Evolutionary conservation across 2,797 vertebrate genomes (phyloP), one percentile per base, ranked within the genome.

Genomic region (Parotocinclus haroldoi): DNA sequence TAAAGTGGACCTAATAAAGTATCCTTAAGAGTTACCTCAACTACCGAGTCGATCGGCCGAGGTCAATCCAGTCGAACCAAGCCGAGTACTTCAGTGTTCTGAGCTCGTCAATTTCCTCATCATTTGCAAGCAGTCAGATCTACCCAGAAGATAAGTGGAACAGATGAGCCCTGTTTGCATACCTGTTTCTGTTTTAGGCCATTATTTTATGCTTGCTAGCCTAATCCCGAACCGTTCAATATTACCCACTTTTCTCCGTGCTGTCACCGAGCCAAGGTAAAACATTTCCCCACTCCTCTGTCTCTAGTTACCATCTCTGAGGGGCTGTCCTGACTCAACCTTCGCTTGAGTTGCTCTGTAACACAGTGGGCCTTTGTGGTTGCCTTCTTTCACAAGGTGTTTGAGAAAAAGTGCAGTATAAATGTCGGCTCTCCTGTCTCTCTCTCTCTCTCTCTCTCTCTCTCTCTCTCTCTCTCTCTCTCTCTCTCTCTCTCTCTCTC

Each of bases 291-390:
- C 80, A 82, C 83, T 79, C 49, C 55, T 51, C 17, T 56, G 36
- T 57, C 44, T 66, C 14, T 73, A 14, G 45, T 1, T 13, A n/a
- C 63, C 64, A 63, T 73, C 82, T 86, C 84, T 78, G n/a, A 79
- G 83, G 81, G 84, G 81, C 77, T 81, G 82, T 86, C 88, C 86
- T 85, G 82, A 84, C 81, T 77, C 67, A 78, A 86, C 80, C 81
- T 82, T 52, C 72, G 69, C 75, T 80, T 2, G 73, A 80, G 85
- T 80, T 78, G 70, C 76, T 83, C 79, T 66, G 53, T 8, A 84
- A 80, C 81, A 85, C 84, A 88, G 83, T 83, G 80, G 58, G 75
- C 81, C 83, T 86, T 86, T 87, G 85, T 88, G 84, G 85, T 82
- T 73, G 77, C 52, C 38, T 59, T 78, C 74, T 73, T 74, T 76